Conservation (phyloP, 2,888 invertebrate genomes). For the Dasypolia templi region DNA sequence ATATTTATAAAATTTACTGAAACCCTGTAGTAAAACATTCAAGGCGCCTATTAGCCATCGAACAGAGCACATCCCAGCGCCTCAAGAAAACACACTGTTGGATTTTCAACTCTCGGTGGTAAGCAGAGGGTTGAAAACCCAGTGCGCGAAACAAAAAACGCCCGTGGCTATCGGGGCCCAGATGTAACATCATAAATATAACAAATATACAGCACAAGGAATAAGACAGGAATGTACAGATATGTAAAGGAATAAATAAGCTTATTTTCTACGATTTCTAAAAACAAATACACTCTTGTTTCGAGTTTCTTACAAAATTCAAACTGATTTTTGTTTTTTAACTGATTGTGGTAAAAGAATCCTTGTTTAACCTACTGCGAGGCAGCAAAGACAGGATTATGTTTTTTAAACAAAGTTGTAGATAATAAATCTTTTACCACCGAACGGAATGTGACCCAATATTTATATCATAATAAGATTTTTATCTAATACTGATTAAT, state of each 20-base stretch:
- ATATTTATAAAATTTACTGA: constrained; percentile 1
- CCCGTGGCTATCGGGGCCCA: background rate
- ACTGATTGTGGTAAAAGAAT: background rate
- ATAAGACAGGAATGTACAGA: constrained; percentile 58
- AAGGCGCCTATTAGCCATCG: constrained; percentile 19
- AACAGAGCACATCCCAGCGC: background rate
- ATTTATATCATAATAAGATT: background rate
- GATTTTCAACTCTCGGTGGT: background rate
- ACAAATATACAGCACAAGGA: constrained; percentile 36
- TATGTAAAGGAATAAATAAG: constrained; percentile 51
- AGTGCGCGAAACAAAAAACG: background rate
- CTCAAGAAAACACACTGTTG: background rate
- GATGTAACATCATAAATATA: constrained; percentile 5
- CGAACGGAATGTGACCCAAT: constrained; percentile 50
- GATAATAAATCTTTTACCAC: background rate
- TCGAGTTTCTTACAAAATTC: background rate
- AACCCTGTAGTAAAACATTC: constrained; percentile 38
- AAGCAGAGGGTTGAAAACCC: background rate
- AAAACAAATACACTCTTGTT: constrained; percentile 9
- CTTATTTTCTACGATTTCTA: constrained; percentile 30
- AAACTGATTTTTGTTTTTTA: constrained; percentile 1
- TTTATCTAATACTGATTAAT: constrained; percentile 62
- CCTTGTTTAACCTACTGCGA: background rate
- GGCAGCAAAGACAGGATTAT: background rate
- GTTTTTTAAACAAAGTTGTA: background rate